Base-by-base conservation (phyloP, 92 coral and sea anemone genomes). In the Nematostella vectensis region DNA sequence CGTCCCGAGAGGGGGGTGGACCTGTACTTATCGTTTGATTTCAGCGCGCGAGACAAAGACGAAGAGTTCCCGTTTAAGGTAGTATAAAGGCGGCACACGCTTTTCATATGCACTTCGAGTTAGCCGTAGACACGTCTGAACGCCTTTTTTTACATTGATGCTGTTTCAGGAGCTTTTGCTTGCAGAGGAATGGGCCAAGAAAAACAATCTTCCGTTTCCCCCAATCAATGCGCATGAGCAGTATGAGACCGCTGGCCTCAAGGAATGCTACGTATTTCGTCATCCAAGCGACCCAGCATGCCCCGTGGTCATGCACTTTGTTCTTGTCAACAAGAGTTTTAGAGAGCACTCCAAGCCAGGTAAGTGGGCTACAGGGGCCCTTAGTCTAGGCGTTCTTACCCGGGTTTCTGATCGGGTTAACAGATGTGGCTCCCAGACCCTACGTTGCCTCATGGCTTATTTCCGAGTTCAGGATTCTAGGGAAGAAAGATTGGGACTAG, bases 151-250 rank as follows among this genome's bases (percentile, higher is more conserved):
- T n/a, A n/a, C n/a, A n/a, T n/a, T n/a, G n/a, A n/a, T n/a, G 6
- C 40, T 15, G 8, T 6, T 15, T 15, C 40, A 85, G 95, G 86
- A 87, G 49, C 77, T 87, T 38, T 54, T 63, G 16, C 55, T 68
- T 37, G 85, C 96, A n/a, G 96, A 87, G 58, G 33, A 76, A 31
- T 87, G 96, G 96, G 95, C 95, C 18, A 75, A 58, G 47, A 57
- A 45, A 23, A 67, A 85, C 69, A 66, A 61, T 42, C 38, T 72
- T 22, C 88, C 83, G 18, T 87, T 86, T 54, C 96, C 96, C 9
- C 89, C 84, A 2, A 82, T 87, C 58, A 63, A 80, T 57, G 82
- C 78, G 21, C 57, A 29, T 11, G 83, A 87, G 28, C 84, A 85
- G 33, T 64, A 65, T 3, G 55, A 67, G 36, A 53, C 65, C 29